Percentiles rank a stretch among this genome's conserved stretches.
Conservation (phyloP, 2,113 vertebrate species). For the Cololabis saira region DNA sequence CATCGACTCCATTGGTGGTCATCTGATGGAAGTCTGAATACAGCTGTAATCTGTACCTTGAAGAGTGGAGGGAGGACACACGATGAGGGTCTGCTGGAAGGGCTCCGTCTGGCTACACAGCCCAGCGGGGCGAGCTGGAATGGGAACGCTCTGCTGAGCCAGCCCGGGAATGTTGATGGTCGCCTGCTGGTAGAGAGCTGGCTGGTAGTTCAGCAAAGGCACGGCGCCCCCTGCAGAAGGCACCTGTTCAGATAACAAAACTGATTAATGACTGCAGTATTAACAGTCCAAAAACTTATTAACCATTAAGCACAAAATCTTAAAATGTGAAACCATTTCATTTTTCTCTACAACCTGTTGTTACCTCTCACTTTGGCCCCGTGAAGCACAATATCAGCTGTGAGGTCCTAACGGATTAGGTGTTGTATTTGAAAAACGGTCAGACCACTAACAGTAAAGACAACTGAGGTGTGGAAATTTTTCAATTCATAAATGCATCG, state of each 20-base stretch:
- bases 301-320: too few relatives aligned
- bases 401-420: too few relatives aligned
- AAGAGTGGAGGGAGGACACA: conserved; percentile 94
- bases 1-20: too few relatives aligned
- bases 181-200: conserved; percentile 95
- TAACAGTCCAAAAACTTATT: background rate
- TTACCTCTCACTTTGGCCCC: too few relatives aligned
- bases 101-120: conserved; percentile 95
- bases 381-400: too few relatives aligned
- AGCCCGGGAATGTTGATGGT: conserved; percentile 97
- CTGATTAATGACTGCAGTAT: background rate
- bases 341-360: too few relatives aligned
- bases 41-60: conserved; percentile 84
- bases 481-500: too few relatives aligned
- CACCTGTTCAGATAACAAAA: conserved; percentile 63
- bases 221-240: conserved; percentile 91
- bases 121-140: conserved; percentile 90
- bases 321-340: too few relatives aligned
- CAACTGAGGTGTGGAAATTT: too few relatives aligned
- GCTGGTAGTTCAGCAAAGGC: conserved; percentile 97
- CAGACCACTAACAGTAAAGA: too few relatives aligned
- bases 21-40: too few relatives aligned
- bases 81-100: conserved; percentile 98
- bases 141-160: conserved; percentile 92
- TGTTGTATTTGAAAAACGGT: too few relatives aligned